Percentiles rank a stretch among this genome's conserved stretches.
Evolutionary conservation across 2,888 invertebrate species (phyloP).

Genomic region (Ennomos erosarius): DNA sequence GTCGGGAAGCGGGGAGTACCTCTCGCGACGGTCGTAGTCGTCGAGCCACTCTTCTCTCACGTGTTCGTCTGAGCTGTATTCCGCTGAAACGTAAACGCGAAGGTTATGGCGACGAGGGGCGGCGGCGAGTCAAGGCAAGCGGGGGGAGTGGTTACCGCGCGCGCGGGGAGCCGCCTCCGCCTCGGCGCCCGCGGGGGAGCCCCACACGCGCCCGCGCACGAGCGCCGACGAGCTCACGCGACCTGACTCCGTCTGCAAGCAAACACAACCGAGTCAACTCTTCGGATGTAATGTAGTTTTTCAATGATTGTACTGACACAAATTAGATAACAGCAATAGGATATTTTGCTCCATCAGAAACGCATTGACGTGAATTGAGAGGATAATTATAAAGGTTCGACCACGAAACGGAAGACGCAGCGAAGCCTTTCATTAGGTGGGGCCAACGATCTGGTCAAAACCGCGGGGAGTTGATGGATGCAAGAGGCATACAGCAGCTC

Average conservation of each 20-base stretch:
- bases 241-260: slow-evolving; percentile 55
- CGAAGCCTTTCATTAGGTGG: too few relatives aligned
- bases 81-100: slow-evolving; percentile 81
- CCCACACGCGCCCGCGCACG: slow-evolving; percentile 77
- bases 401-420: too few relatives aligned
- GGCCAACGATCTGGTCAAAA: too few relatives aligned
- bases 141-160: slow-evolving; percentile 71
- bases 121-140: slow-evolving; percentile 30
- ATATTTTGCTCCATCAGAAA: too few relatives aligned
- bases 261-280: slow-evolving; percentile 16
- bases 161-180: slow-evolving; percentile 75
- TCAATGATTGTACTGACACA: too few relatives aligned
- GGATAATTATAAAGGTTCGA: too few relatives aligned
- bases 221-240: slow-evolving; percentile 65
- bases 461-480: too few relatives aligned
- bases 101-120: slow-evolving; percentile 65
- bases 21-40: slow-evolving; percentile 33
- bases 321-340: too few relatives aligned
- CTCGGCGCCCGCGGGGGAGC: slow-evolving; percentile 75
- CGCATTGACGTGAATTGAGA: too few relatives aligned
- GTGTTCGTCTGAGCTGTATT: slow-evolving; percentile 80
- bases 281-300: not conserved
- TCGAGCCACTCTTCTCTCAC: slow-evolving; percentile 60
- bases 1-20: slow-evolving; percentile 36
- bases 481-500: too few relatives aligned